These are phyloP conservation scores for Pogona vitticeps DNA, from an alignment of 2,113 vertebrate genomes.

Conservation along the genomic window DNA sequence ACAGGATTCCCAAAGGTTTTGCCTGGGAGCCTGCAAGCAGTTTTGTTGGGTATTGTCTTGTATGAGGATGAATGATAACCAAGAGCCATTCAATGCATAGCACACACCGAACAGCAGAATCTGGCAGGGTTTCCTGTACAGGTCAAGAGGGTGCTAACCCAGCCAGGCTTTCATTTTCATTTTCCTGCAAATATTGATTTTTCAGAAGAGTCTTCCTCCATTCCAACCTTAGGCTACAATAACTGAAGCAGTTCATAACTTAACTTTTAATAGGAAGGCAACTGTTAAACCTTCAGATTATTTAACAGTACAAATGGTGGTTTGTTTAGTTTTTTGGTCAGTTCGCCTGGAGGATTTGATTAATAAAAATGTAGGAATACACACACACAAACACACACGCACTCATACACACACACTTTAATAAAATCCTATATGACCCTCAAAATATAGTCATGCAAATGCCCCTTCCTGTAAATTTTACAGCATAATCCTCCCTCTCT, in stretches of 20 bases:
- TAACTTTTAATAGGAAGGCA: conserved; percentile 16
- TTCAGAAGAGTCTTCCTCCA: background rate
- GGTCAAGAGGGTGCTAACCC: conserved; percentile 44
- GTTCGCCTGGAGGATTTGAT: conserved; percentile 23
- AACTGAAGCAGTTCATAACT: conserved; percentile 14
- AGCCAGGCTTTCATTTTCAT: conserved; percentile 58
- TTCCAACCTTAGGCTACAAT: background rate
- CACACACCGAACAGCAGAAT: conserved; percentile 48
- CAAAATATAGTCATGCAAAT: too few species aligned
- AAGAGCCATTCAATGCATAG: conserved; percentile 53
- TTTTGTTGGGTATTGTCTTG: conserved; percentile 54
- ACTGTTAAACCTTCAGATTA: background rate
- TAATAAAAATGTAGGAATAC: background rate
- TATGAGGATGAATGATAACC: conserved; percentile 41
- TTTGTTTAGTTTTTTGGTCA: background rate
- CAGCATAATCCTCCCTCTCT: too few species aligned
- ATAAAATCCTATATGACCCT: too few species aligned
- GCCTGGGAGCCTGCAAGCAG: conserved; percentile 32
- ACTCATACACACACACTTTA: background rate
- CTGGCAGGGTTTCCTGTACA: conserved; percentile 50
- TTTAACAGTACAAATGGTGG: background rate
- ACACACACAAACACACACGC: too few species aligned
- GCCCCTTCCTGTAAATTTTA: too few species aligned
- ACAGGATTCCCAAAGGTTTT: conserved; percentile 30
- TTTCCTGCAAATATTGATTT: conserved; percentile 51